Evolutionary conservation across 1,140 invertebrate species (phyloP), one percentile per base, ranked within the genome.

Genomic region (Lutraria rhynchaena): DNA sequence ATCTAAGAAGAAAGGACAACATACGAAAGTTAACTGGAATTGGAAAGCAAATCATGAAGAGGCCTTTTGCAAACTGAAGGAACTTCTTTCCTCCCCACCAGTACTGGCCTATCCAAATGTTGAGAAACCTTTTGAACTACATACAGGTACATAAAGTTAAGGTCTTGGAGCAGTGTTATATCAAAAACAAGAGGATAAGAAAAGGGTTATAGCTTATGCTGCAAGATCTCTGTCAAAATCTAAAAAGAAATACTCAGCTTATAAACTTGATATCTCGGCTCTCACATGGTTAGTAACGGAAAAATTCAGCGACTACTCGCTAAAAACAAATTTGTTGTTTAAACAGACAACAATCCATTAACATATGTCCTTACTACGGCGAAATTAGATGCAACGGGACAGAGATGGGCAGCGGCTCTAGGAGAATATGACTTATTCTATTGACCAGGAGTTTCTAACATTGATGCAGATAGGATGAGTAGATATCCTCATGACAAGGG

Each of bases 391-490:
- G 78, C 73, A 31, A 82, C 85, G 7, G 51, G 74, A 15, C 85
- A 86, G 33, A 13, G 83, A 44, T 84, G 82, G 82, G 55, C 83
- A 49, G 37, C 78, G 44, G 44, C 67, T 15, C 44, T 84, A 17
- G 46, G 67, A 2, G n/a, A 27, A 9, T 86, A 58, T 53, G 31
- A 77, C 24, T 84, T 81, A 57, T 22, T 24, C 19, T 84, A 84
- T 44, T 55, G 49, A 17, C 46, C 73, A 31, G 85, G 75, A 19
- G 24, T 31, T 15, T 31, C 24, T 2, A 84, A 85, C 46, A 46
- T 24, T 33, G 78, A 83, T 83, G 80, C 75, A 49, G 85, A 86
- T 71, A 55, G 51, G 11, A 22, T 86, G 7, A 77, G 58, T 33
- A 37, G 74, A 22, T 57, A 69, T 22, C 83, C 78, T 15, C 19